Evolutionary conservation across 1,140 invertebrate species (phyloP), one percentile per base, ranked within the genome.

Genomic region (Euglossa dilemma): DNA sequence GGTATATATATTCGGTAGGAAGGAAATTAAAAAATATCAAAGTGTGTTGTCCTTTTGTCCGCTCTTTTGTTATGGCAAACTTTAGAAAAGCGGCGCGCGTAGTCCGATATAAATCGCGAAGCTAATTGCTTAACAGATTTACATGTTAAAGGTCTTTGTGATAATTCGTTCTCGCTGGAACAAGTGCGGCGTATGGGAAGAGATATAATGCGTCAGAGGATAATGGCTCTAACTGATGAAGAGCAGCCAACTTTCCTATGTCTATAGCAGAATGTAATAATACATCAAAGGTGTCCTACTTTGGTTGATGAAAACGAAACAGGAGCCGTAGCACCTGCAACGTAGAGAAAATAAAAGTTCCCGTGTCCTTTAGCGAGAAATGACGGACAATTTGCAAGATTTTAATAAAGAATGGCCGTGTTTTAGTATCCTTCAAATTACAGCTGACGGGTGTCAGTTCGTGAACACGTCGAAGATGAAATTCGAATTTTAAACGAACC

Each of bases 171-270:
- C 43, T 45, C n/a, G 23, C 8, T 69, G 18, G 47, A 56, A 72
- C 20, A 43, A 43, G 52, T 23, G 25, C 8, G 18, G 9, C n/a
- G 11, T 72, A 9, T 43, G 43, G 7, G n/a, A 56, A 28, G 56
- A 28, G 50, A 45, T 56, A 23, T 43, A 56, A 36, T 43, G n/a
- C 28, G 20, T 56, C 50, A 36, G 20, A 72, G 70, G 52, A 56
- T 72, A 72, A 72, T 72, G 52, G 50, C 28, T 56, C 16, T 56
- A 56, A 72, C 70, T 52, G 70, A 72, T 72, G 36, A 72, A 72
- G 56, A 56, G 70, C 23, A 56, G 70, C 52, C 12, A 72, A 72
- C 52, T 36, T 56, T 56, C 52, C 56, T 16, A 72, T 56, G 52
- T 20, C 23, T 52, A n/a, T 56, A 20, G 50, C 20, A 36, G 52